These are phyloP conservation scores for Tetraneura akinire DNA, from an alignment of 1,140 invertebrate species.

Conservation along the genomic window DNA sequence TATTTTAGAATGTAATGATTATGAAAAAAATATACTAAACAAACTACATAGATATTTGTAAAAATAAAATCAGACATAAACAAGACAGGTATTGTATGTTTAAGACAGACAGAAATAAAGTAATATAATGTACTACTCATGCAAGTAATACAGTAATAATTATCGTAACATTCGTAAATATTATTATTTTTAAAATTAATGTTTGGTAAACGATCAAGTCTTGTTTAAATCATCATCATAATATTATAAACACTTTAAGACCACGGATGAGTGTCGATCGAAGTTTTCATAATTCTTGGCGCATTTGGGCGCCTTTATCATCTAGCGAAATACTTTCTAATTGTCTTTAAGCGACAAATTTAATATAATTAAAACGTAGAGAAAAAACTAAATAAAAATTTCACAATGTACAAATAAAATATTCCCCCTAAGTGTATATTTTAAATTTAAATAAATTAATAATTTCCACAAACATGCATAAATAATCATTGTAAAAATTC, in stretches of 20 bases:
- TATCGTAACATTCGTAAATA: conserved; percentile 35
- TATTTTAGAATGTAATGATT: conserved; percentile 38
- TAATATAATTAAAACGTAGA: not conserved
- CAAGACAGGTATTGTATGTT: conserved; percentile 42
- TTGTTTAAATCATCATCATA: conserved; percentile 49
- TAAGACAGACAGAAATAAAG: conserved; percentile 25
- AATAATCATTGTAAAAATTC: too few relatives aligned
- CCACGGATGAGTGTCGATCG: conserved; percentile 10
- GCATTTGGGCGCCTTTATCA: too few relatives aligned
- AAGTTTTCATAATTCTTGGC: not conserved
- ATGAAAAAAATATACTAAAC: conserved; percentile 19
- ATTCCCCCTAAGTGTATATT: not conserved
- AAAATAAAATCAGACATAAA: conserved; percentile 48
- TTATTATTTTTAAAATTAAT: conserved; percentile 23
- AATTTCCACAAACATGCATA: too few relatives aligned
- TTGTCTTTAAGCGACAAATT: not conserved
- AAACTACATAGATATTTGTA: conserved; percentile 37
- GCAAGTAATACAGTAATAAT: conserved; percentile 46
- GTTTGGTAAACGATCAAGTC: conserved; percentile 32
- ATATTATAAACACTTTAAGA: conserved; percentile 31
- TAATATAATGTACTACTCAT: conserved; percentile 47
- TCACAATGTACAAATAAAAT: too few relatives aligned
- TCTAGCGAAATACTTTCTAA: conserved; percentile 27
- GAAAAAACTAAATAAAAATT: not conserved
- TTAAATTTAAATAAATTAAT: not conserved